phyloP scores from a whole-genome alignment of 2,797 vertebrate genomes.

The Siniperca obscura region DNA sequence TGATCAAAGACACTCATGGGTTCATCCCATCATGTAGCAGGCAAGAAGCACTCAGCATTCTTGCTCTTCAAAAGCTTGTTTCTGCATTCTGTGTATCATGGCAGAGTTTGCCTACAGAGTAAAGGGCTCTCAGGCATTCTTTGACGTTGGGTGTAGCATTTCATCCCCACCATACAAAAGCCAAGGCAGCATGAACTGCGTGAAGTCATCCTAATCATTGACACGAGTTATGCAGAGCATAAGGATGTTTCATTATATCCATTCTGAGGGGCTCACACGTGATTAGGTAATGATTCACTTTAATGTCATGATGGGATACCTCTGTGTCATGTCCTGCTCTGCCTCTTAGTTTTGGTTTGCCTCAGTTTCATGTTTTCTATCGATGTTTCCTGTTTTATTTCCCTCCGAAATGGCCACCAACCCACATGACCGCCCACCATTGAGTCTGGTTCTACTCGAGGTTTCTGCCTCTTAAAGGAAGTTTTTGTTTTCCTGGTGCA shows the following conservation, averaged over 20 bases:
- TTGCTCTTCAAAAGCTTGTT: constrained; percentile 48
- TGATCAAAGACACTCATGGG: constrained; percentile 55
- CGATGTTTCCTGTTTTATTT: too few species aligned
- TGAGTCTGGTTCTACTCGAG: too few species aligned
- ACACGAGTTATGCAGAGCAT: constrained; percentile 23
- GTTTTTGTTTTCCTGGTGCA: too few species aligned
- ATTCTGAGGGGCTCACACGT: background rate
- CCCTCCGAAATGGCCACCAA: too few species aligned
- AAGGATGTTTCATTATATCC: constrained; percentile 15
- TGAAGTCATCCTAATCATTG: constrained; percentile 43
- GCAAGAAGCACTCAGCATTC: constrained; percentile 24
- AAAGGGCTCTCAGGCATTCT: constrained; percentile 47
- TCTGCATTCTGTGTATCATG: constrained; percentile 48
- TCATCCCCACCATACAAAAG: constrained; percentile 37
- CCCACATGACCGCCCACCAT: too few species aligned
- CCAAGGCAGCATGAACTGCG: constrained; percentile 9
- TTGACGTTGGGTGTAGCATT: constrained; percentile 56
- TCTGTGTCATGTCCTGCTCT: background rate
- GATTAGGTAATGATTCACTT: constrained; percentile 11
- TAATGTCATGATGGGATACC: background rate
- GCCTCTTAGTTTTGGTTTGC: too few species aligned
- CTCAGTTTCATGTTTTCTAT: too few species aligned
- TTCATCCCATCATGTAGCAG: constrained; percentile 32
- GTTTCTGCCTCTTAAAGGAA: too few species aligned
- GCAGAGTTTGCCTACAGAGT: constrained; percentile 47